These are phyloP conservation scores for Okapia johnstoni DNA, from an alignment of 2,113 vertebrate genomes.

Conservation along the genomic window DNA sequence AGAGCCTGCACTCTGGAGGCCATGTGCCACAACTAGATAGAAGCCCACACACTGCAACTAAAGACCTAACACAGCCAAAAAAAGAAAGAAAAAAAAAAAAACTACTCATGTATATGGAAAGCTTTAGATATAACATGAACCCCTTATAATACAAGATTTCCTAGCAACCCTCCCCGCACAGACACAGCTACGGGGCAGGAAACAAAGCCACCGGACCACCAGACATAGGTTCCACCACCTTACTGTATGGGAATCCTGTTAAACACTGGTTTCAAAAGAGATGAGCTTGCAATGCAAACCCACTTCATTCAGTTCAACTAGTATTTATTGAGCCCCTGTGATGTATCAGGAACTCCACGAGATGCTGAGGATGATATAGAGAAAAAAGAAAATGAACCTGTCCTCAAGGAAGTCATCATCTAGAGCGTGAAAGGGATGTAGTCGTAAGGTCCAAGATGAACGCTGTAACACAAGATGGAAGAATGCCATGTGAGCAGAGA, in stretches of 20 bases:
- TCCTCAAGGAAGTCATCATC: not conserved
- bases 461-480: accelerated
- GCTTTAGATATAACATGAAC: not conserved
- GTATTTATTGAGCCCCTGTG: not conserved
- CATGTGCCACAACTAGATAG: not conserved
- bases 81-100: not conserved
- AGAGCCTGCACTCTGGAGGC: not conserved
- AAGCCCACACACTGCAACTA: not conserved
- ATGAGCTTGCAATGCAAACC: not conserved
- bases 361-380: not conserved
- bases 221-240: not conserved
- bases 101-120: not conserved
- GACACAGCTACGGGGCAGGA: not conserved
- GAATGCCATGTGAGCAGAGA: accelerated
- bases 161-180: not conserved
- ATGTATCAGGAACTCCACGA: not conserved
- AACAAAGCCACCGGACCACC: not conserved
- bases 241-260: not conserved
- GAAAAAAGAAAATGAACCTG: not conserved
- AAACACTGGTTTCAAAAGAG: not conserved
- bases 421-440: not conserved
- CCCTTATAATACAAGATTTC: not conserved
- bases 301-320: not conserved
- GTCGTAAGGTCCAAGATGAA: not conserved
- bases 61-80: not conserved